Base-by-base conservation (phyloP, 2,888 invertebrate species). In the Girardia tigrina region DNA sequence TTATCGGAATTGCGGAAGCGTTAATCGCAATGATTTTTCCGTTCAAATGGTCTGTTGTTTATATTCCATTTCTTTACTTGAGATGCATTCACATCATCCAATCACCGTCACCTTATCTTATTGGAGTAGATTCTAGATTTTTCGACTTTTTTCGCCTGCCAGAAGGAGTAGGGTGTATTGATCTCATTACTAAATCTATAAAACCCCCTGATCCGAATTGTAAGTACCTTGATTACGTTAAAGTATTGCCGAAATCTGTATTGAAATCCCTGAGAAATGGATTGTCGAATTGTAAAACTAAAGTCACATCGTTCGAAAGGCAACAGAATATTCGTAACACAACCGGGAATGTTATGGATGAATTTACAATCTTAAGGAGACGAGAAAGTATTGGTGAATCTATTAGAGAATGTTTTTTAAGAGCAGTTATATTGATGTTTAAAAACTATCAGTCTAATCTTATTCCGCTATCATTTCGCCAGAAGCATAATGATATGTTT, bases 121-220 rank as follows among this genome's bases (percentile, higher is more conserved):
- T 75, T 74, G 75, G 75, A 20, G 75, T 75, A 2, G 75, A 75
- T 26, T 75, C 75, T 20, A 26, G 75, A 29, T 75, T 75, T 42
- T 75, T 75, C 27, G 75, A 75, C 16, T 75, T 74, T 29, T 75
- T 75, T 27, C 29, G 74, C 6, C n/a, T 75, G n/a, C 72, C 75
- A 2, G 74, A 75, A 23, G 71, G 72, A 16, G 36, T 75, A 4
- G 75, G 36, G 6, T 75, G 72, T 28, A 36, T 75, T 16, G 75
- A 75, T 20, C 28, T 75, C 8, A 73, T 75, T 20, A 75, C 75
- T 8, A 73, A 26, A 29, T 75, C 28, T 26, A 72, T 75, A 6
- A 28, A 23, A n/a, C 75, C 72, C 1, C 28, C 75, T 1, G 29
- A 72, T 20, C 14, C 4, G n/a, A 36, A 72, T n/a, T 36, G 29